Conservation (phyloP, 2,797 vertebrate genomes). For the Amniataba percoides region DNA sequence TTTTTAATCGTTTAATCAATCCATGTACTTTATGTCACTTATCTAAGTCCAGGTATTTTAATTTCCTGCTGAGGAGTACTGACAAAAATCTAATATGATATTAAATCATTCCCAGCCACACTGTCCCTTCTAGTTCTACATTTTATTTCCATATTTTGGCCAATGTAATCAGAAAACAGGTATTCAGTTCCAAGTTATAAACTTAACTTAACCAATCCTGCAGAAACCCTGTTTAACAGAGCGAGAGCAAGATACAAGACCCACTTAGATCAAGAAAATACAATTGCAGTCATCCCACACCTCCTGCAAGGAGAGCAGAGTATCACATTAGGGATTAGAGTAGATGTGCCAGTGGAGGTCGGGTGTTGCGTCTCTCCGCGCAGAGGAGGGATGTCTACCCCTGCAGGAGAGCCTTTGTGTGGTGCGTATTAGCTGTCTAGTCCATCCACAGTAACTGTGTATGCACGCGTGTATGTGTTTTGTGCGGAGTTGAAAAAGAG, state of each 20-base stretch:
- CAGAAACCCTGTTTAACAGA: slow-evolving; percentile 10
- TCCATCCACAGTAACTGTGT: slow-evolving; percentile 54
- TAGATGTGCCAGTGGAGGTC: slow-evolving; percentile 34
- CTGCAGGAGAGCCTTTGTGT: slow-evolving; percentile 51
- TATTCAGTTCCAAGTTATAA: not conserved
- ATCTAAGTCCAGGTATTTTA: not conserved
- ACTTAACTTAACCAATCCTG: not conserved
- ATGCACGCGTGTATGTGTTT: slow-evolving; percentile 45
- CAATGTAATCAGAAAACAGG: not conserved
- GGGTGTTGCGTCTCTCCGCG: slow-evolving; percentile 38
- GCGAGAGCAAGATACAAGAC: not conserved
- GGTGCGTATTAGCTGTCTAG: slow-evolving; percentile 44
- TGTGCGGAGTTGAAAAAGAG: slow-evolving; percentile 9
- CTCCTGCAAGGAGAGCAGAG: slow-evolving; percentile 11
- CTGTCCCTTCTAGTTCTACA: not conserved
- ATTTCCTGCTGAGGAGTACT: not conserved
- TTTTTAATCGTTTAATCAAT: slow-evolving; percentile 31
- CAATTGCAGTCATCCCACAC: not conserved
- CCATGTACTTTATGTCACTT: slow-evolving; percentile 15
- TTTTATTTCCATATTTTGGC: not conserved
- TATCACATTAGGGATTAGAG: slow-evolving; percentile 36
- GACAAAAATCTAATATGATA: not conserved
- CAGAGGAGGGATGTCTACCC: slow-evolving; percentile 33
- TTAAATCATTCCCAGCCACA: not conserved
- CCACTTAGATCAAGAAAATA: slow-evolving; percentile 1